Evolutionary conservation across 2,113 vertebrate genomes (phyloP), one percentile per base, ranked within the genome.

Genomic region (Silurus meridionalis): DNA sequence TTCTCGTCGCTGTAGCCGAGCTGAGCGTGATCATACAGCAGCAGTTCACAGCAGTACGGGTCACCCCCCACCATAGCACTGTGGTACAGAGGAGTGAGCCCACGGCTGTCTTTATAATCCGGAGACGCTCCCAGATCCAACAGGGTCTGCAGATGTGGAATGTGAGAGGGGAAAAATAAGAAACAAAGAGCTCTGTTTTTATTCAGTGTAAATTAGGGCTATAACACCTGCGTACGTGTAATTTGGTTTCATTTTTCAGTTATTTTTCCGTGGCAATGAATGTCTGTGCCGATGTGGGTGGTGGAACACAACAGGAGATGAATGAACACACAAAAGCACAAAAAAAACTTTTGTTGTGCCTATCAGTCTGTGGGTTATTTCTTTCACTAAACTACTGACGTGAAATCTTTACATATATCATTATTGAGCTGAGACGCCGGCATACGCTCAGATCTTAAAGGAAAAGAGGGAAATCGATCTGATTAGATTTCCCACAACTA

Each of bases 31-130:
- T 98, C 97, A 3, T 97, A 97, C 84, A 99, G 95, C 23, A 99
- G 95, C 53, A 98, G 95, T 91, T 98, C 97, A 0, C 97, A 99
- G 94, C 97, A 99, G 91, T 97, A 97, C 61, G 97, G 97, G 67
- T 98, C 97, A 2, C 98, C 97, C 0, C 98, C 98, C 0, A 98
- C 97, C 95, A 99, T 97, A 91, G 96, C 96, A 0, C 96, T 98
- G 94, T 99, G 97, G 93, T 99, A 99, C 74, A 99, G 94, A 0
- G 97, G 97, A 0, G 97, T 99, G 82, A 99, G 93, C 3, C 98
- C 98, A 0, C 98, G 94, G 93, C 97, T 99, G 95, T 99, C 98
- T 91, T 98, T 99, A 92, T 98, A 98, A 92, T 98, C 97, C 0
- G 97, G 97, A n/a, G 97, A 98, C 0, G 97, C 96, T 0, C 97